Percentiles rank a stretch among this genome's conserved stretches.
These are phyloP conservation scores for Neoseiulus cucumeris DNA, from an alignment of 1,140 invertebrate species.

Conservation along the genomic window DNA sequence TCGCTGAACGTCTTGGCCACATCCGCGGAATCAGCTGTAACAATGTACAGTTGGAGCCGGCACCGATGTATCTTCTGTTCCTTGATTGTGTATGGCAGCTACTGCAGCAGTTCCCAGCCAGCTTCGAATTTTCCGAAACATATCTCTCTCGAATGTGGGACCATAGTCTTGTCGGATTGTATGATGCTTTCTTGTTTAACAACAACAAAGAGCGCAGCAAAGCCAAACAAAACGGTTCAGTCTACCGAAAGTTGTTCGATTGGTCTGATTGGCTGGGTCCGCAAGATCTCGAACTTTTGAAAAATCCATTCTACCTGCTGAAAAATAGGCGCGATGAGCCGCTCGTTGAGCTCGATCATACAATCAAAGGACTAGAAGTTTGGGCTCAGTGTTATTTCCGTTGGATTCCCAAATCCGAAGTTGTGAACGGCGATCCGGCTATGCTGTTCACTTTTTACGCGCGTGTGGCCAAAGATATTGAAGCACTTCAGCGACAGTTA, in stretches of 20 bases:
- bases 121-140: constrained; percentile 78
- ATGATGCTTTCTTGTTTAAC: constrained; percentile 81
- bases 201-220: constrained; percentile 26
- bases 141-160: constrained; percentile 82
- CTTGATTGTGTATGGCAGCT: constrained; percentile 86
- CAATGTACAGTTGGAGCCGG: constrained; percentile 22
- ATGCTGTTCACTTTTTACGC: constrained; percentile 37
- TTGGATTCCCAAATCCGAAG: constrained; percentile 60
- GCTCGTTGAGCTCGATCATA: constrained; percentile 20
- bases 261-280: constrained; percentile 52
- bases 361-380: constrained; percentile 37
- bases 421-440: constrained; percentile 47
- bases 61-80: constrained; percentile 69
- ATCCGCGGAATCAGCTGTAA: constrained; percentile 28
- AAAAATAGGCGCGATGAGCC: constrained; percentile 19
- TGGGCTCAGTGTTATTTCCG: constrained; percentile 75
- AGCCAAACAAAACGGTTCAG: constrained; percentile 18
- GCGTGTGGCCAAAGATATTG: constrained; percentile 27
- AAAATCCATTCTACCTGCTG: constrained; percentile 47
- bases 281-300: constrained; percentile 53
- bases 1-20: constrained; percentile 47
- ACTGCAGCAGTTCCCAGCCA: constrained; percentile 56
- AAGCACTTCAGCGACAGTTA: constrained; percentile 22
- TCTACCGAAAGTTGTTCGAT: constrained; percentile 40
- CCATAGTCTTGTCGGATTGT: constrained; percentile 56